phyloP scores from a whole-genome alignment of 2,797 vertebrate genomes.

The Acipenser ruthenus region DNA sequence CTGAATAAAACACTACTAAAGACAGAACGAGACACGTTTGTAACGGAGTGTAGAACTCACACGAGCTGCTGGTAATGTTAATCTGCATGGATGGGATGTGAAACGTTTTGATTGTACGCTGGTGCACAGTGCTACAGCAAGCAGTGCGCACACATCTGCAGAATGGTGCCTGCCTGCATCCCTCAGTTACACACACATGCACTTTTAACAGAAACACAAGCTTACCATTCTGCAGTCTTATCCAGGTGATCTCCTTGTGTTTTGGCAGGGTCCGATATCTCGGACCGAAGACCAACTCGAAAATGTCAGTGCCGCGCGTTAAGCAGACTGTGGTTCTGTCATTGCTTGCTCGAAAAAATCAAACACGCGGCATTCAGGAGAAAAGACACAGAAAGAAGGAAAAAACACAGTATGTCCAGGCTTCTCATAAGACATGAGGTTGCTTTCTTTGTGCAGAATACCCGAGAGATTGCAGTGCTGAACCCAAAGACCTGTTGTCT shows the following conservation, averaged over 20 bases:
- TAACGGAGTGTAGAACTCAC: no score
- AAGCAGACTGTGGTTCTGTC: conserved; percentile 17
- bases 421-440: conserved; percentile 19
- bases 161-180: conserved; percentile 31
- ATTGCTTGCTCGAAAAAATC: conserved; percentile 22
- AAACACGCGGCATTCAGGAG: conserved; percentile 15
- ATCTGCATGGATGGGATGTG: no score
- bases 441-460: conserved; percentile 9
- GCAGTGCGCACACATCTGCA: conserved; percentile 1
- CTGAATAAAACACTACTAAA: no score
- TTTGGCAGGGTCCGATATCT: conserved; percentile 28
- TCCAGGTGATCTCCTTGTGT: conserved; percentile 44
- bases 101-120: no score
- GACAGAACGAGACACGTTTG: no score
- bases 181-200: conserved; percentile 29
- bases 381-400: conserved; percentile 7
- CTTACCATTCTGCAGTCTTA: conserved; percentile 65
- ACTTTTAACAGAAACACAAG: conserved; percentile 23
- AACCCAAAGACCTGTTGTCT: conserved; percentile 14
- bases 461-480: conserved; percentile 21
- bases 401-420: conserved; percentile 17
- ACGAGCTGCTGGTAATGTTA: no score
- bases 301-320: conserved; percentile 4
- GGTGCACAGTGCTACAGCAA: background rate
- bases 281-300: conserved; percentile 19